Percentiles rank a stretch among this genome's conserved stretches.
These are phyloP conservation scores for Erannis defoliaria DNA, from an alignment of 2,888 invertebrate species.

Conservation along the genomic window DNA sequence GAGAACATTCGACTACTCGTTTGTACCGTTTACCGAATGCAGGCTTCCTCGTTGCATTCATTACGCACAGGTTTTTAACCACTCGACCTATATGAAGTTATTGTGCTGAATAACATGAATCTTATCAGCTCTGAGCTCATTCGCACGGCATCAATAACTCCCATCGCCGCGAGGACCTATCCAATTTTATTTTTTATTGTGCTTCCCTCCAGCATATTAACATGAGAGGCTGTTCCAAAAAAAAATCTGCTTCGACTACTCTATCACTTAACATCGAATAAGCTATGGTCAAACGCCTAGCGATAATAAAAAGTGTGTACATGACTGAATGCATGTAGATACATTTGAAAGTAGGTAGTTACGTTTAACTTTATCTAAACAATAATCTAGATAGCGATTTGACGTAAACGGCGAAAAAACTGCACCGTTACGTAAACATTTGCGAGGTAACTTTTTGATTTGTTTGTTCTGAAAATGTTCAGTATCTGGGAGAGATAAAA, in stretches of 20 bases:
- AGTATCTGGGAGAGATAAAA: constrained; percentile 29
- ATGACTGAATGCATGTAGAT: constrained; percentile 33
- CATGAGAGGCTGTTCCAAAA: too few species aligned
- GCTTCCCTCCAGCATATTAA: background rate
- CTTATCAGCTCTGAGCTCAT: constrained; percentile 31
- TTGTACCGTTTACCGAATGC: constrained; percentile 80
- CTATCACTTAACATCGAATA: background rate
- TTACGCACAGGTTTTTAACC: constrained; percentile 72
- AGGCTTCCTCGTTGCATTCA: constrained; percentile 76
- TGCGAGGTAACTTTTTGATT: constrained; percentile 29
- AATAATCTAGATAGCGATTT: constrained; percentile 30
- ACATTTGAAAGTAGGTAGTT: constrained; percentile 16
- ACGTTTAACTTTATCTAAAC: constrained; percentile 31
- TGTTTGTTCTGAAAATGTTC: constrained; percentile 31
- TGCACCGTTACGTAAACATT: constrained; percentile 34
- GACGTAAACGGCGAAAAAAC: constrained; percentile 33
- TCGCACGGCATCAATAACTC: constrained; percentile 33
- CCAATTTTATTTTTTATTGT: background rate
- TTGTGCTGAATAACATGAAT: constrained; percentile 35
- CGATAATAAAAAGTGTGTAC: constrained; percentile 13
- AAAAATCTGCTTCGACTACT: background rate
- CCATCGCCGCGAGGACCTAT: constrained; percentile 9
- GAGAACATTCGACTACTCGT: constrained; percentile 77
- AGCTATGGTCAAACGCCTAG: background rate
- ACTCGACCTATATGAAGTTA: constrained; percentile 23